Evolutionary conservation across 2,113 vertebrate species (phyloP).

Genomic region (Oncorhynchus kisutch): DNA sequence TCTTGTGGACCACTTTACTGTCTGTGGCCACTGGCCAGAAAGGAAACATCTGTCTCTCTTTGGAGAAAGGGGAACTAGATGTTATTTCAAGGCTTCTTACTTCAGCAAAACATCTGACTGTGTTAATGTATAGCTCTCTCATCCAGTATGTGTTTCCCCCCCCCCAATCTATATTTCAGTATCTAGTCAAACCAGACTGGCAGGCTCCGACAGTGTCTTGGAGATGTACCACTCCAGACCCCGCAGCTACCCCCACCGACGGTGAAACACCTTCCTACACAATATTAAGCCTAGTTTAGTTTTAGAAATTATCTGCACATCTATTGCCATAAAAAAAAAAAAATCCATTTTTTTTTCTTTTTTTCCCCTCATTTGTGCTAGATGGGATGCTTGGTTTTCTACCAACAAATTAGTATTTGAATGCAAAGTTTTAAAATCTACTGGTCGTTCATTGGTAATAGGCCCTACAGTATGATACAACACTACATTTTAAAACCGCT

Average conservation of each 20-base stretch:
- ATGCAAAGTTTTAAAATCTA: too few relatives aligned
- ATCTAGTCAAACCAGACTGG: conserved; percentile 61
- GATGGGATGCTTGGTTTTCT: too few relatives aligned
- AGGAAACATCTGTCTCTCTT: neutral
- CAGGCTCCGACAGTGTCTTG: conserved; percentile 72
- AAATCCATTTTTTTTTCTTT: too few relatives aligned
- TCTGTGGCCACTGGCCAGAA: neutral
- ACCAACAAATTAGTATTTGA: too few relatives aligned
- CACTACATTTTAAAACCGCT: too few relatives aligned
- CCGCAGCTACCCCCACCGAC: conserved; percentile 70
- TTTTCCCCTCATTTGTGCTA: too few relatives aligned
- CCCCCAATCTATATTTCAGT: conserved; percentile 19
- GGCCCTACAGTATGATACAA: too few relatives aligned
- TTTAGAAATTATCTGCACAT: too few relatives aligned
- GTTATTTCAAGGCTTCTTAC: neutral
- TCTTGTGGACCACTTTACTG: too few relatives aligned
- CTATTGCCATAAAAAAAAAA: too few relatives aligned
- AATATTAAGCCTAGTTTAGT: too few relatives aligned
- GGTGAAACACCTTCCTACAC: conserved; percentile 44
- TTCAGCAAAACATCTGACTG: conserved; percentile 26
- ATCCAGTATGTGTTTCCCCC: neutral
- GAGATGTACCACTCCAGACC: conserved; percentile 70
- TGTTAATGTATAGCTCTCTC: neutral
- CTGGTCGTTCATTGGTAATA: too few relatives aligned
- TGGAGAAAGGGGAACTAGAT: conserved; percentile 28